Conservation (phyloP, 2,888 invertebrate genomes). For the Ophonus ardosiacus region DNA sequence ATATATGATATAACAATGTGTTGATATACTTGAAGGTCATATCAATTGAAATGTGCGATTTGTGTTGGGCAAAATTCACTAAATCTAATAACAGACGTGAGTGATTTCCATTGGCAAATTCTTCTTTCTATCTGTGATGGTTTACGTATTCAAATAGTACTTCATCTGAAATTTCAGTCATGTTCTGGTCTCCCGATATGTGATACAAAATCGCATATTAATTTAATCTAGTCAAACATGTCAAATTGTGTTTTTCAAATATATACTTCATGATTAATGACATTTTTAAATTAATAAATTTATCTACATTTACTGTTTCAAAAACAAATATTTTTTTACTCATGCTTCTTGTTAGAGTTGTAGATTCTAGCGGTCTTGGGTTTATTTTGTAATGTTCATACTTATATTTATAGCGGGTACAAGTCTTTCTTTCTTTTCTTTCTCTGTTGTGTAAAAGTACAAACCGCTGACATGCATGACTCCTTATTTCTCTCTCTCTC, state of each 20-base stretch:
- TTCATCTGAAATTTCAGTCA: constrained; percentile 45
- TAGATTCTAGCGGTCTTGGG: constrained; percentile 9
- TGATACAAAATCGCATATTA: constrained; percentile 63
- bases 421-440: neutral
- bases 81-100: constrained; percentile 53
- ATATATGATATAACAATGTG: constrained; percentile 73
- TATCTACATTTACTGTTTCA: constrained; percentile 65
- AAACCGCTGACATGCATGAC: constrained; percentile 42
- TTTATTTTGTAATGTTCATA: constrained; percentile 67
- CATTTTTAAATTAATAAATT: constrained; percentile 65
- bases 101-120: constrained; percentile 60
- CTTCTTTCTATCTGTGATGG: constrained; percentile 62
- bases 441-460: constrained; percentile 33
- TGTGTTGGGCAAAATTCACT: constrained; percentile 73
- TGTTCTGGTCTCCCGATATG: constrained; percentile 60
- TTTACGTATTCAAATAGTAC: constrained; percentile 43
- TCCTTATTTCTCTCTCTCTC: constrained; percentile 65
- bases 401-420: constrained; percentile 43
- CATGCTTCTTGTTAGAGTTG: constrained; percentile 52
- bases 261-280: constrained; percentile 64
- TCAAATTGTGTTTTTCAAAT: constrained; percentile 64
- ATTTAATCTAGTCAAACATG: constrained; percentile 64
- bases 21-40: constrained; percentile 74
- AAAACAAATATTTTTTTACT: constrained; percentile 59
- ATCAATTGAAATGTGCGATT: constrained; percentile 76